Base-by-base conservation (phyloP, 1,140 invertebrate species). In the Portunus trituberculatus region DNA sequence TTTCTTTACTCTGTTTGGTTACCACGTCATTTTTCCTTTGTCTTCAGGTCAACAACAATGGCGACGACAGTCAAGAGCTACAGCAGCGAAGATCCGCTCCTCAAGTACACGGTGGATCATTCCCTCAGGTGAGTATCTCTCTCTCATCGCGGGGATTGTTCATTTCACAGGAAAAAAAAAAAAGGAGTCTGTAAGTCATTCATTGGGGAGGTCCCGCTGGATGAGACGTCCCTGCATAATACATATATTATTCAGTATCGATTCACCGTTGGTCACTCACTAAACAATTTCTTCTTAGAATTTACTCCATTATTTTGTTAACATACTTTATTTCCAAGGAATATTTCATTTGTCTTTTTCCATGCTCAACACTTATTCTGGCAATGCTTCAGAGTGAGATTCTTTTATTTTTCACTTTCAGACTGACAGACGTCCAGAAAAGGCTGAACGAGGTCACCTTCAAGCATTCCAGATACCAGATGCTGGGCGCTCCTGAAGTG, bases 371-470 rank as follows among this genome's bases (percentile, higher is more conserved):
- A 25, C 67, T 76, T 25, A n/a, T 7, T 8, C 20, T 1, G 67
- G 10, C 52, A 59, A 59, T 10, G 12, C 52, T 20, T 20, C 10
- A 59, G 52, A 59, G 52, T 20, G 16, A 52, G 6, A 52, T 14
- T 20, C 52, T 59, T 12, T 14, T 59, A 4, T 0, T 20, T 10
- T 12, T 59, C 12, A 10, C 52, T 67, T 28, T 6, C 93, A 94
- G 93, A 29, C 86, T 39, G 12, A 94, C 93, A 45, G 93, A 94
- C 59, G 59, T 46, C 59, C 93, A 94, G 84, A 94, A 94, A 48
- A 32, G 28, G 28, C 32, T 94, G 32, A 45, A 25, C 6, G 93
- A 67, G 10, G 93, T 59, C 86, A 94, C 93, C 0, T 46, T 89
- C 25, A 89, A 94, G 83, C 86, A n/a, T 6, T 7, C 29, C 8